phyloP scores from a whole-genome alignment of 2,888 invertebrate genomes.

The Megamerina dolium region DNA sequence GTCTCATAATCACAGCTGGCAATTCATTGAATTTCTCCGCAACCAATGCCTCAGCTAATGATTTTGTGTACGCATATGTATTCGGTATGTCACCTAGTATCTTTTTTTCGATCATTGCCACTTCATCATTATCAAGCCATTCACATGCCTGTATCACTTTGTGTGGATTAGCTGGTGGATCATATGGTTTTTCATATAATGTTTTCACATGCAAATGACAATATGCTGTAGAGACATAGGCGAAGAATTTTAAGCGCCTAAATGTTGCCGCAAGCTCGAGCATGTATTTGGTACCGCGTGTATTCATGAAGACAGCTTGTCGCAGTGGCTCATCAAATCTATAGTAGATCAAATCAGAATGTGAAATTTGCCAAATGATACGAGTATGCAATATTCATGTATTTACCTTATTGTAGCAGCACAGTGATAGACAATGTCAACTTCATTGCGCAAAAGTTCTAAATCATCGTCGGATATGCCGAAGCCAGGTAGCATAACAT shows the following conservation, averaged over 20 bases:
- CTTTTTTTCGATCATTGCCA: constrained; percentile 59
- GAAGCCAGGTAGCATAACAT: constrained; percentile 62
- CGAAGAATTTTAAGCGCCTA: constrained; percentile 65
- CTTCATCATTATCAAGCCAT: constrained; percentile 70
- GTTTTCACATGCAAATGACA: constrained; percentile 80
- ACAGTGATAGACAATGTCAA: constrained; percentile 81
- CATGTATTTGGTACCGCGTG: constrained; percentile 83
- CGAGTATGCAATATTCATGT: too few species aligned
- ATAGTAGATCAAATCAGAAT: neutral
- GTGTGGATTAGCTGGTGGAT: constrained; percentile 72
- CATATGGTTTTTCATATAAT: constrained; percentile 79
- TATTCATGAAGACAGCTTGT: constrained; percentile 85
- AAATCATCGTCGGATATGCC: constrained; percentile 65
- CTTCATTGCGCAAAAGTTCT: constrained; percentile 58
- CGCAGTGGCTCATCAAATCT: constrained; percentile 88
- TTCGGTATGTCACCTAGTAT: constrained; percentile 76
- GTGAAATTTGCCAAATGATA: too few species aligned
- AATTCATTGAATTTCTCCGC: constrained; percentile 70
- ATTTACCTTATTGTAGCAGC: constrained; percentile 61
- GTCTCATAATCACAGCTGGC: constrained; percentile 75
- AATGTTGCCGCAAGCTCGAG: constrained; percentile 73
- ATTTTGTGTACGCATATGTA: constrained; percentile 89
- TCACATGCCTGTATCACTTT: constrained; percentile 70
- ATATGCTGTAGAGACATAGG: constrained; percentile 81
- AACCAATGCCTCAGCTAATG: constrained; percentile 78